Conservation (phyloP, 2,113 vertebrate species). For the Otocyon megalotis region DNA sequence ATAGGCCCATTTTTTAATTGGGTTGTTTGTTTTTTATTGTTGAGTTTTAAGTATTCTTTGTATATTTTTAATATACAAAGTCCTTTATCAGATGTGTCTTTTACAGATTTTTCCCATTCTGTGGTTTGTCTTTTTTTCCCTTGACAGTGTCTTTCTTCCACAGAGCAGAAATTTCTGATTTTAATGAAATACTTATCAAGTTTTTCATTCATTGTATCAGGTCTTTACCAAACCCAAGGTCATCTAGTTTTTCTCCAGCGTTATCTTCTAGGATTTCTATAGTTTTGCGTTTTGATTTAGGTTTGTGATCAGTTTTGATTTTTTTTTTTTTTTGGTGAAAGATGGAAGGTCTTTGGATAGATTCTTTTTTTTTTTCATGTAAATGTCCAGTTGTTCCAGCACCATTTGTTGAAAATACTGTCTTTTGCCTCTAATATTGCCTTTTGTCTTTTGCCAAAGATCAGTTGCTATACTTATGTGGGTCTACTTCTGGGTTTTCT, state of each 20-base stretch:
- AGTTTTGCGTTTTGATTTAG: background rate
- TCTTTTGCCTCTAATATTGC: background rate
- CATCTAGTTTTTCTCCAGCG: background rate
- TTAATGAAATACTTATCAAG: background rate
- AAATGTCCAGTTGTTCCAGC: background rate
- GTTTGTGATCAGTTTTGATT: background rate
- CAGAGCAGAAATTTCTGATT: background rate
- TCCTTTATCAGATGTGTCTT: background rate
- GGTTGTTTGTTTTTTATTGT: background rate
- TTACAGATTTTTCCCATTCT: background rate
- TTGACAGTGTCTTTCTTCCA: background rate
- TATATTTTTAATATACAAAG: background rate
- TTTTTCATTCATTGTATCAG: background rate
- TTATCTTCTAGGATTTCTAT: background rate
- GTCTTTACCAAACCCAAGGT: background rate
- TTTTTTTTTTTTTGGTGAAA: background rate
- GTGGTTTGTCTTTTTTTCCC: background rate
- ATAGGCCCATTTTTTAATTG: background rate
- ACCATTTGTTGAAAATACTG: background rate
- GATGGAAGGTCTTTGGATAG: background rate
- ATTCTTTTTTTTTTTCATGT: background rate
- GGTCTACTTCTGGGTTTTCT: background rate
- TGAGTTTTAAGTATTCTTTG: background rate
- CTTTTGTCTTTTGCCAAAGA: background rate
- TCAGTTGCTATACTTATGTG: background rate